These are phyloP conservation scores for Pseudomugil tenellus DNA, from an alignment of 2,797 vertebrate genomes.

Conservation along the genomic window DNA sequence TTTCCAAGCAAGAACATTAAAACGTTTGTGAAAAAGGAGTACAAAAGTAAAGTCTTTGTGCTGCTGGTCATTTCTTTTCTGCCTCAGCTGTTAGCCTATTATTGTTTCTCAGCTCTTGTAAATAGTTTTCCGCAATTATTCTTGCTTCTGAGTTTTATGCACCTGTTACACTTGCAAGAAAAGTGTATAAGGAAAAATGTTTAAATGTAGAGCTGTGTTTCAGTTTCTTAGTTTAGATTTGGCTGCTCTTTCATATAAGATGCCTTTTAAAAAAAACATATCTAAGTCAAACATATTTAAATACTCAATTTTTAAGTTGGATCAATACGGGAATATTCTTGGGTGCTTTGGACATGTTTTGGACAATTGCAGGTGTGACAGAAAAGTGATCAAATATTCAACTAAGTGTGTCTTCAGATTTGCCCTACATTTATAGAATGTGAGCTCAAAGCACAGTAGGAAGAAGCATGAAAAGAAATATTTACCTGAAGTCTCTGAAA, in stretches of 20 bases:
- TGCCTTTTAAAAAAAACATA: conserved; percentile 36
- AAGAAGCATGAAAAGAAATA: not conserved
- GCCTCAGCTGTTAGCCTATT: not conserved
- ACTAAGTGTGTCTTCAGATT: not conserved
- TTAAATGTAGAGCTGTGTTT: not conserved
- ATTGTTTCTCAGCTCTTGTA: not conserved
- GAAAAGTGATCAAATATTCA: not conserved
- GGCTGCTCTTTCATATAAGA: conserved; percentile 22
- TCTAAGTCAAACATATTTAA: not conserved
- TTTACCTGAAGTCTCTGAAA: not conserved
- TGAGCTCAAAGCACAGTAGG: not conserved
- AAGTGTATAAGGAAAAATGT: not conserved
- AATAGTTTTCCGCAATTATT: conserved; percentile 11
- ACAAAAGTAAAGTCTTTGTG: not conserved
- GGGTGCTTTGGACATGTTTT: not conserved
- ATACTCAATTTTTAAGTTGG: conserved; percentile 40
- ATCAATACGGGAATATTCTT: conserved; percentile 27
- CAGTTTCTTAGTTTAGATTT: conserved; percentile 18
- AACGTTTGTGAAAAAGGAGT: conserved; percentile 7
- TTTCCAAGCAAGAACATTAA: conserved; percentile 1
- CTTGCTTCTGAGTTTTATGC: conserved; percentile 1
- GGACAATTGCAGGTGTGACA: not conserved
- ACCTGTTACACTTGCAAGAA: conserved; percentile 5
- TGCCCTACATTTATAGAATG: not conserved
- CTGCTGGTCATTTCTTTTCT: conserved; percentile 1